A percentile compares a stretch with the other conserved stretches of the same genome.
These are phyloP conservation scores for Esox masquinongy DNA, from an alignment of 2,797 vertebrate species.

Conservation along the genomic window DNA sequence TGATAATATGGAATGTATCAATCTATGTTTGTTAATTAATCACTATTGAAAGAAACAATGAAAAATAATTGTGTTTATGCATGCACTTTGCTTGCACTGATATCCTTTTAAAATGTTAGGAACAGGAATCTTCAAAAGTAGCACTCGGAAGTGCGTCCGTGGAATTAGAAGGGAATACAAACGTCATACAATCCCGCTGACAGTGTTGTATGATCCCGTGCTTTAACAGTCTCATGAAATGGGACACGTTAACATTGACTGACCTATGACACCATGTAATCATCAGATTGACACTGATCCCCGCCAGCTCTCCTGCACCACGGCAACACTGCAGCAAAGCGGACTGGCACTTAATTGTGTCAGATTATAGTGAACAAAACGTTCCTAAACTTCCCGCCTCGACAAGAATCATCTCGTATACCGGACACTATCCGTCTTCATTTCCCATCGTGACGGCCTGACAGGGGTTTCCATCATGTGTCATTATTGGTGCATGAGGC, in stretches of 20 bases:
- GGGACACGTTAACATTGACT: background rate
- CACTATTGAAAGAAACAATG: background rate
- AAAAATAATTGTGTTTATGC: background rate
- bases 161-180: background rate
- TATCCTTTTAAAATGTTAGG: background rate
- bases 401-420: constrained; percentile 77
- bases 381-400: constrained; percentile 69
- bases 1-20: background rate
- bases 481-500: constrained; percentile 81
- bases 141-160: background rate
- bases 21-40: background rate
- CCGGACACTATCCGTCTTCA: constrained; percentile 77
- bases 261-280: background rate
- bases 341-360: constrained; percentile 49
- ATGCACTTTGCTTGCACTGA: background rate
- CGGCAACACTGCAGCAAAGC: constrained; percentile 32
- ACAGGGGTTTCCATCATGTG: constrained; percentile 83
- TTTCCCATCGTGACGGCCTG: constrained; percentile 71
- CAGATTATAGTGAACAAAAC: constrained; percentile 67
- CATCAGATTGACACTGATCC: background rate
- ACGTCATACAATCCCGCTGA: background rate
- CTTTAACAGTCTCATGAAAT: background rate
- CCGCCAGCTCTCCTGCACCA: background rate
- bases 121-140: background rate
- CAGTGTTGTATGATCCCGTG: background rate